A percentile compares a stretch with the other conserved stretches of the same genome.
Conservation (phyloP, 2,797 vertebrate genomes). For the Anas georgica region DNA sequence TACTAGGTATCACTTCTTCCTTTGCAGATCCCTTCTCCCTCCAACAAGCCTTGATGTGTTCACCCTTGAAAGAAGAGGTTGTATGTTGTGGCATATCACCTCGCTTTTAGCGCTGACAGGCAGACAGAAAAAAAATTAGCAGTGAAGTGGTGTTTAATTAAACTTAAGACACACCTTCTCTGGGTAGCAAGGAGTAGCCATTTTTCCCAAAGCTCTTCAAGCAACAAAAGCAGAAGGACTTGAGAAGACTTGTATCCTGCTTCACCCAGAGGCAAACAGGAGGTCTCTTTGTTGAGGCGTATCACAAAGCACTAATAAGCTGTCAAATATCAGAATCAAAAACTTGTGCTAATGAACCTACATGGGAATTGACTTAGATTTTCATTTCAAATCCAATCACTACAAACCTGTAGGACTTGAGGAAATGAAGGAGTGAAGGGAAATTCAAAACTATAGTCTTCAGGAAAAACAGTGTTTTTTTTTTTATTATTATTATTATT, state of each 20-base stretch:
- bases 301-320: background rate
- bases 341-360: background rate
- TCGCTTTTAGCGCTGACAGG: background rate
- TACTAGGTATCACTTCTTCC: background rate
- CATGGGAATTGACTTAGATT: background rate
- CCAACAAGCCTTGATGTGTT: background rate
- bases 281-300: background rate
- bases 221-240: background rate
- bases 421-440: background rate
- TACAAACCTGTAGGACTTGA: background rate
- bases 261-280: background rate
- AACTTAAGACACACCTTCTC: background rate
- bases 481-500: too few relatives aligned
- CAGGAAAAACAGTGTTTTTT: background rate
- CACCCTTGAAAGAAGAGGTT: background rate
- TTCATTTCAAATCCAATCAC: background rate
- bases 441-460: background rate
- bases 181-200: background rate
- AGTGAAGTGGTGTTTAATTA: background rate
- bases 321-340: background rate
- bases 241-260: slow-evolving; percentile 16
- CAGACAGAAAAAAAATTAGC: background rate
- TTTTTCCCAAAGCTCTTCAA: background rate
- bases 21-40: background rate
- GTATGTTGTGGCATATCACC: background rate